These are phyloP conservation scores for Drosophila mojavensis DNA, from an alignment of 1,140 invertebrate genomes.

Conservation along the genomic window DNA sequence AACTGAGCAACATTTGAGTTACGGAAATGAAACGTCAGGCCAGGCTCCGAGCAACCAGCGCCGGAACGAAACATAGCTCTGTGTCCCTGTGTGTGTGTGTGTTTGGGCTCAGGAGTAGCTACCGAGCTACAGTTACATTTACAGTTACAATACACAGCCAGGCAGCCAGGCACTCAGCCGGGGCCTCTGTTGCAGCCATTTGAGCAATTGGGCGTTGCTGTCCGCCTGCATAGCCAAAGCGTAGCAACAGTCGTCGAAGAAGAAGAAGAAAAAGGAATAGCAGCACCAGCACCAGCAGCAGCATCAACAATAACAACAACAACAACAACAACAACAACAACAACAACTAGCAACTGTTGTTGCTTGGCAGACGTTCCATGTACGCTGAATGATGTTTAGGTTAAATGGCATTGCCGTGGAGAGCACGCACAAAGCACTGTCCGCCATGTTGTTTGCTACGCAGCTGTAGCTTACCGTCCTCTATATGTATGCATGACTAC, in stretches of 20 bases:
- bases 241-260: neutral
- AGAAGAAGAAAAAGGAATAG: neutral
- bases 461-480: constrained; percentile 21
- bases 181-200: constrained; percentile 41
- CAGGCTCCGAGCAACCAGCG: constrained; percentile 9
- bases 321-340: neutral
- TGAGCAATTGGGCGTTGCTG: constrained; percentile 48
- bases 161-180: neutral
- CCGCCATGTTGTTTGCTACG: constrained; percentile 33
- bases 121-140: constrained; percentile 15
- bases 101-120: constrained; percentile 31
- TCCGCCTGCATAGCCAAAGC: constrained; percentile 17
- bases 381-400: constrained; percentile 51
- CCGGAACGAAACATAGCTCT: constrained; percentile 2
- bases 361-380: constrained; percentile 35
- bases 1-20: constrained; percentile 71
- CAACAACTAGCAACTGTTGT: no score
- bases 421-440: constrained; percentile 36
- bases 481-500: neutral
- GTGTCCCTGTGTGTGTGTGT: constrained; percentile 8
- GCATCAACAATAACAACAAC: neutral
- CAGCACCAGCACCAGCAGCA: neutral
- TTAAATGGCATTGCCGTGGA: constrained; percentile 49
- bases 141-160: constrained; percentile 12
- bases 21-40: constrained; percentile 79